A percentile compares a stretch with the other conserved stretches of the same genome.
Conservation (phyloP, 2,797 vertebrate species). For the Sus cebifrons region DNA sequence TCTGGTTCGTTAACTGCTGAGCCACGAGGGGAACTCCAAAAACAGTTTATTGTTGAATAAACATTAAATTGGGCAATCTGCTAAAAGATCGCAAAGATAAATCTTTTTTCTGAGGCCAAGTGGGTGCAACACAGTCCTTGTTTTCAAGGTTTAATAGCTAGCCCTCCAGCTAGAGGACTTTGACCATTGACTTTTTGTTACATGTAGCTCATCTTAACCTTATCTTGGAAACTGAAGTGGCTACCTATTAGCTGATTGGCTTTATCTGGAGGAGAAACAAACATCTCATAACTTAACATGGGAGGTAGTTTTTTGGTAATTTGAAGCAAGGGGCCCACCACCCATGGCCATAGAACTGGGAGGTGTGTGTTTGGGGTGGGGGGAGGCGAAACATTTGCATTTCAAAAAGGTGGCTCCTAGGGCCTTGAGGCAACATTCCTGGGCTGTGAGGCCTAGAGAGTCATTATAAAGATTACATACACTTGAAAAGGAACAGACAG, state of each 20-base stretch:
- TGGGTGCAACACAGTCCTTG: background rate
- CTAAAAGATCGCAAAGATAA: background rate
- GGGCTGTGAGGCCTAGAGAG: background rate
- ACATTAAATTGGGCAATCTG: background rate
- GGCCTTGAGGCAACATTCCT: background rate
- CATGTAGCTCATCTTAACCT: background rate
- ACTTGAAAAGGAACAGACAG: constrained; percentile 11
- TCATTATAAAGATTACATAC: background rate
- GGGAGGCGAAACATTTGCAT: background rate
- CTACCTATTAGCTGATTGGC: background rate
- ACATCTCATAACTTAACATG: background rate
- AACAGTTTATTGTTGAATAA: background rate
- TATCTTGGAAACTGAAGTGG: background rate
- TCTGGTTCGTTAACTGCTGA: too few relatives aligned
- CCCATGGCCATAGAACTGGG: background rate
- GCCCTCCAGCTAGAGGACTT: background rate
- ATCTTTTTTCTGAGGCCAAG: background rate
- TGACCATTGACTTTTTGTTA: background rate
- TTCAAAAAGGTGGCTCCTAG: background rate
- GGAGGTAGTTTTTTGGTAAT: background rate
- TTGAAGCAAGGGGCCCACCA: background rate
- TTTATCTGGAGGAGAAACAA: background rate
- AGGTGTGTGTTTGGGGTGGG: background rate
- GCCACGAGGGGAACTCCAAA: background rate
- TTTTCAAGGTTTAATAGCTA: background rate